Base-by-base conservation (phyloP, 2,797 vertebrate genomes). In the Galagoides demidoff region DNA sequence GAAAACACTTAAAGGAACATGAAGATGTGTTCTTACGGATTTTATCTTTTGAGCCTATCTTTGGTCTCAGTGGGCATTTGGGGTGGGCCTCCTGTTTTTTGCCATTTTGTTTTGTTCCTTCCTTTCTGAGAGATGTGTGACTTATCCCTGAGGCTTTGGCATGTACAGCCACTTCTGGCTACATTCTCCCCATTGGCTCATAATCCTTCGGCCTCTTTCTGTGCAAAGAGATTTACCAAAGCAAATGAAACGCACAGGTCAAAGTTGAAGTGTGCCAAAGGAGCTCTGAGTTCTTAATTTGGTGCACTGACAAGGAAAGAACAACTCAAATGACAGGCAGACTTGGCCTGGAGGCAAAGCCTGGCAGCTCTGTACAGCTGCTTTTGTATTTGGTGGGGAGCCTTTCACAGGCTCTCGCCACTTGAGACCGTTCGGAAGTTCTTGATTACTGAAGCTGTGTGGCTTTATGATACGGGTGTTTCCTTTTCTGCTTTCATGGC, bases 201-300 rank as follows among this genome's bases (percentile, higher is more conserved):
- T 86, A 83, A 73, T 45, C 55, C 14, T 61, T 25, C 82, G 70
- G 43, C 64, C 55, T 86, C 23, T 27, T 39, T 74, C 43, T 79
- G 23, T 73, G 25, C 52, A 86, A 43, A 93, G 57, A 89, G 31
- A 85, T 85, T 71, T 92, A 63, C 27, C 57, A 92, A 90, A 92
- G 57, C 0, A 0, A 94, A 52, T 10, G 22, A 49, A 92, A 63
- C 7, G 12, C 64, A 88, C 77, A 88, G 68, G 25, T 86, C 86
- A 93, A 89, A 79, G 49, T 39, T 83, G 59, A 87, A 29, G 5
- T 89, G 61, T 20, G 0, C 45, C 78, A 3, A 45, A 90, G 66
- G 85, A 87, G 20, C 43, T 73, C 23, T n/a, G 29, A 90, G 23
- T 63, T 74, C 84, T 73, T 85, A 45, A 86, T n/a, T 20, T 64